These are phyloP conservation scores for Pseudorasbora parva DNA, from an alignment of 2,113 vertebrate species.

Conservation along the genomic window DNA sequence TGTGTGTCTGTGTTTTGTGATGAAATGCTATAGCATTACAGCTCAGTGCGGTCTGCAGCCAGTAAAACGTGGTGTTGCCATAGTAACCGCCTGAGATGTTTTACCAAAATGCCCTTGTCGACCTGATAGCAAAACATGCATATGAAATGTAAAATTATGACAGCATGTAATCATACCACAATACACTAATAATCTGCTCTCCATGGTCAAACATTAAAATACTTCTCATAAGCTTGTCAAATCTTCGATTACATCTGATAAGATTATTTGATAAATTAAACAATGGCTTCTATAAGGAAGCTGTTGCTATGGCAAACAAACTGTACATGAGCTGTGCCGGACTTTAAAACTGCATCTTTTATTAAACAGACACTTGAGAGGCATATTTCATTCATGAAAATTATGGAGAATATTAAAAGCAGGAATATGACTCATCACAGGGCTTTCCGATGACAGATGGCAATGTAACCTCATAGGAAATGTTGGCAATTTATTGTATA, in stretches of 20 bases:
- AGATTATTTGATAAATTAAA: conserved; percentile 45
- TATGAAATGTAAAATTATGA: conserved; percentile 55
- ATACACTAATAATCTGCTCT: not conserved
- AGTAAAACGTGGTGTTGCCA: conserved; percentile 74
- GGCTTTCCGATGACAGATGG: not conserved
- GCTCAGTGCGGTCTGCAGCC: conserved; percentile 66
- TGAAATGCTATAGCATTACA: conserved; percentile 70
- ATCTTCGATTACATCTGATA: not conserved
- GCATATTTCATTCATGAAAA: conserved; percentile 14
- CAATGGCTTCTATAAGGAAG: conserved; percentile 29
- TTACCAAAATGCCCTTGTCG: conserved; percentile 65
- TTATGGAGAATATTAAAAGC: not conserved
- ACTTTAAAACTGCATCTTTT: not conserved
- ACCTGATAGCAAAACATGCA: conserved; percentile 58
- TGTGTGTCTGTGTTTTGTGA: conserved; percentile 64
- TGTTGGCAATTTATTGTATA: not conserved
- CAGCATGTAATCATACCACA: conserved; percentile 21
- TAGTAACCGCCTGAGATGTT: conserved; percentile 70
- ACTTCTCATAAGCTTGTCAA: not conserved
- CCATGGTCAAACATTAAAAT: not conserved
- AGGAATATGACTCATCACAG: not conserved
- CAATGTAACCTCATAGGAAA: not conserved
- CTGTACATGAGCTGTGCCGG: conserved; percentile 35
- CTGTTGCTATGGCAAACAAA: conserved; percentile 53
- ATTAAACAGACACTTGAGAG: not conserved